Percentiles rank a stretch among this genome's conserved stretches.
Evolutionary conservation across 2,797 vertebrate species (phyloP).

Genomic region (Fringilla coelebs): DNA sequence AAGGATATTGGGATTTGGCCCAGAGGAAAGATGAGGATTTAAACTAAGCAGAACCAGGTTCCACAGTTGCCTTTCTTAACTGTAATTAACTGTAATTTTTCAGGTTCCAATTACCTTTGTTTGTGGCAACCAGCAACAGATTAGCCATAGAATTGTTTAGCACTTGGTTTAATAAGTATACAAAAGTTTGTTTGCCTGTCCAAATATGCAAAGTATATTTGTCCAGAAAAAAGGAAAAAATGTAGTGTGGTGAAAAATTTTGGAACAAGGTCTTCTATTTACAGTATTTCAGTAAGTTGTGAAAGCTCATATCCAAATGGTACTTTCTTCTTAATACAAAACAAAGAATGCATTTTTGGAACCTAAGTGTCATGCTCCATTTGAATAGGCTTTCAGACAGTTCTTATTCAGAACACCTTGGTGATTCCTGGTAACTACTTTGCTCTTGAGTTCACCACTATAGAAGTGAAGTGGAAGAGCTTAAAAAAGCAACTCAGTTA

Average conservation of each 20-base stretch:
- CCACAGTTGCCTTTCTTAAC: neutral
- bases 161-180: neutral
- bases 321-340: neutral
- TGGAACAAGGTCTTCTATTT: neutral
- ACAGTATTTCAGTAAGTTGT: neutral
- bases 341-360: neutral
- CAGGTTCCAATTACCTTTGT: neutral
- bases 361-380: neutral
- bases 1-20: neutral
- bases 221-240: neutral
- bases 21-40: conserved; percentile 2
- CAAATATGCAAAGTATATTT: neutral
- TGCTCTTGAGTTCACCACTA: neutral
- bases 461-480: neutral
- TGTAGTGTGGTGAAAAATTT: neutral
- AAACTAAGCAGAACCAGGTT: neutral
- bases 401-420: neutral
- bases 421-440: neutral
- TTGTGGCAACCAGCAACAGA: neutral
- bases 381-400: neutral
- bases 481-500: neutral
- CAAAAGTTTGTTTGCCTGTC: neutral
- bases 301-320: neutral
- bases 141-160: neutral
- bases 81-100: conserved; percentile 5